Percentiles rank a stretch among this genome's conserved stretches.
phyloP scores from a whole-genome alignment of 1,140 invertebrate genomes.

The Oryzaephilus surinamensis region DNA sequence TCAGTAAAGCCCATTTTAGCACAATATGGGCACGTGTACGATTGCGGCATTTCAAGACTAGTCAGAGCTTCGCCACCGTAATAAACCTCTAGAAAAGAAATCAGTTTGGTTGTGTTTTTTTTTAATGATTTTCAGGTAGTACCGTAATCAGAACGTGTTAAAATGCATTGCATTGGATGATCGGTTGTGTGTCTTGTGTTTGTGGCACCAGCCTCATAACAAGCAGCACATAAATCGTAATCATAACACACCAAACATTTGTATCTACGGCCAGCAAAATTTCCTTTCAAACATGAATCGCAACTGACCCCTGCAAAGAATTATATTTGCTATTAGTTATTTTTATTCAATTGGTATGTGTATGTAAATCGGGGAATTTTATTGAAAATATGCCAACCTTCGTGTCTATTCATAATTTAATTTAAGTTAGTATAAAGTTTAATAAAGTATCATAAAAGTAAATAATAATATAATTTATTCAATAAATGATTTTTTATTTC shows the following conservation, averaged over 20 bases:
- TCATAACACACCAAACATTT: conserved; percentile 99
- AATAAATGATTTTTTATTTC: too few species aligned
- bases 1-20: conserved; percentile 93
- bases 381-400: conserved; percentile 14
- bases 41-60: conserved; percentile 81
- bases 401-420: conserved; percentile 27
- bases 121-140: conserved; percentile 28
- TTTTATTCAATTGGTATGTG: conserved; percentile 4
- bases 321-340: conserved; percentile 1
- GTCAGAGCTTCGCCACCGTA: conserved; percentile 87
- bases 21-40: conserved; percentile 94
- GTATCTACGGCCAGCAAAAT: conserved; percentile 93
- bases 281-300: conserved; percentile 97
- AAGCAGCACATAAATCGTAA: conserved; percentile 95
- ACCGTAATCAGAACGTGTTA: conserved; percentile 94
- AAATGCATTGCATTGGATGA: conserved; percentile 97
- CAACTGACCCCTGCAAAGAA: conserved; percentile 86
- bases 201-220: conserved; percentile 89
- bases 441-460: too few species aligned
- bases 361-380: background rate
- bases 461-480: too few species aligned
- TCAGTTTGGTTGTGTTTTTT: background rate
- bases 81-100: conserved; percentile 65
- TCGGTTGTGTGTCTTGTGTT: conserved; percentile 87
- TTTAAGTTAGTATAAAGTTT: too few species aligned